Evolutionary conservation across 2,113 vertebrate species (phyloP).

Genomic region (Sakesphorus luctuosus): DNA sequence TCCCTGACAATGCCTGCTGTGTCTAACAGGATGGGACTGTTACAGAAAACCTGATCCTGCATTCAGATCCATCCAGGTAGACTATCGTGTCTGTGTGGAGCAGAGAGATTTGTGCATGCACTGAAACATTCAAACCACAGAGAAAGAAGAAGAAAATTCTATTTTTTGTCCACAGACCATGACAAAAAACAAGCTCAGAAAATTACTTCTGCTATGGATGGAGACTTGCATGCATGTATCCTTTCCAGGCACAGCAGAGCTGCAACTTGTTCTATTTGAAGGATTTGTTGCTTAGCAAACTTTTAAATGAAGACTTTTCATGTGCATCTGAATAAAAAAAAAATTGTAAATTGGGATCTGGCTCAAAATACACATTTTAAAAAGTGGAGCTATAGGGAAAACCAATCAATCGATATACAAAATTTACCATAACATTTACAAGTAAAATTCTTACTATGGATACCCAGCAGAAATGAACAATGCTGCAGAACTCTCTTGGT

Average conservation of each 20-base stretch:
- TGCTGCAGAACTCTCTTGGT: not conserved
- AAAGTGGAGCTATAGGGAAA: not conserved
- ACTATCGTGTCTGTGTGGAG: not conserved
- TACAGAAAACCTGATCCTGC: not conserved
- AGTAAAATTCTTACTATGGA: not conserved
- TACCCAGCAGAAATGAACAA: not conserved
- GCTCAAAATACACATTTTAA: not conserved
- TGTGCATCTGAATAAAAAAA: not conserved
- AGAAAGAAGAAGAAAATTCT: not conserved
- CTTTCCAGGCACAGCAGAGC: not conserved
- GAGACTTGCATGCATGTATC: not conserved
- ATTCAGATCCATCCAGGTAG: not conserved
- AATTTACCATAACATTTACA: not conserved
- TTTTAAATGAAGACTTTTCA: not conserved
- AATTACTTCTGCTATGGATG: not conserved
- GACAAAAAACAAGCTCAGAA: not conserved
- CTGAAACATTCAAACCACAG: not conserved
- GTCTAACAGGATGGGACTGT: not conserved
- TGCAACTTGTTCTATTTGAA: not conserved
- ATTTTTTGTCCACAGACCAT: not conserved
- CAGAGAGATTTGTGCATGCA: not conserved
- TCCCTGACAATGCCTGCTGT: not conserved
- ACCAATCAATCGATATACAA: not conserved
- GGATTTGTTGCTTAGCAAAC: not conserved
- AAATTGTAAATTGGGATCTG: not conserved